Percentiles rank a stretch among this genome's conserved stretches.
These are phyloP conservation scores for Coryphaenoides rupestris DNA, from an alignment of 2,113 vertebrate species.

Conservation along the genomic window DNA sequence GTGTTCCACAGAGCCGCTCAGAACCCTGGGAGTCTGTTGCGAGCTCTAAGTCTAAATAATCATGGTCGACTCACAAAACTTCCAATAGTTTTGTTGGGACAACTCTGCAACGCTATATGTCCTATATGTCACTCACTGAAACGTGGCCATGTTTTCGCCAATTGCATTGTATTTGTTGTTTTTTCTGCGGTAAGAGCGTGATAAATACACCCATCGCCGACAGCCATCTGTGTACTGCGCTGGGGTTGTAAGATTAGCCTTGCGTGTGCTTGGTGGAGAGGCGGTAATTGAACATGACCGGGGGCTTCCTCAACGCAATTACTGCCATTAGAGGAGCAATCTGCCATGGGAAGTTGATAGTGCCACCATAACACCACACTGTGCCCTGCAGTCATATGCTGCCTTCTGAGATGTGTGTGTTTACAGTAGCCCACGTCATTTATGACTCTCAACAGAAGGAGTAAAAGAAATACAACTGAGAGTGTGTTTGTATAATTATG, in stretches of 20 bases:
- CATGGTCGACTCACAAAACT: slow-evolving; percentile 10
- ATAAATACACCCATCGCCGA: slow-evolving; percentile 39
- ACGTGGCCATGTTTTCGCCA: slow-evolving; percentile 6
- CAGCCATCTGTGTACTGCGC: slow-evolving; percentile 48
- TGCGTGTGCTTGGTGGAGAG: slow-evolving; percentile 35
- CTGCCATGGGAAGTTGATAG: slow-evolving; percentile 30
- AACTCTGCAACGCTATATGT: background rate
- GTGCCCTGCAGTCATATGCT: slow-evolving; percentile 16
- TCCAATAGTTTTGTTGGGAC: slow-evolving; percentile 14
- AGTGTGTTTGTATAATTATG: background rate
- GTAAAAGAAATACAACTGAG: slow-evolving; percentile 2
- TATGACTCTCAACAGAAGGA: no score
- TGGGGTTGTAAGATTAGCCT: slow-evolving; percentile 40
- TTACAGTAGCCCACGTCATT: no score
- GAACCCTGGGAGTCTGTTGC: background rate
- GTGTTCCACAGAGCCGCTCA: background rate
- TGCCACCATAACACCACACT: slow-evolving; percentile 8
- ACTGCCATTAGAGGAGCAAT: slow-evolving; percentile 54
- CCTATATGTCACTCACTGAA: slow-evolving; percentile 6
- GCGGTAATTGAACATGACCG: slow-evolving; percentile 62
- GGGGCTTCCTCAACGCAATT: slow-evolving; percentile 56
- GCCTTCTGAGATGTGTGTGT: no score
- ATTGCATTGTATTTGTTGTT: background rate
- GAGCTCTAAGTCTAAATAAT: slow-evolving; percentile 18
- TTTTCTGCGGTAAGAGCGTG: slow-evolving; percentile 16